Percentiles rank a stretch among this genome's conserved stretches.
Conservation (phyloP, 2,888 invertebrate species). For the Slavum lentiscoides region DNA sequence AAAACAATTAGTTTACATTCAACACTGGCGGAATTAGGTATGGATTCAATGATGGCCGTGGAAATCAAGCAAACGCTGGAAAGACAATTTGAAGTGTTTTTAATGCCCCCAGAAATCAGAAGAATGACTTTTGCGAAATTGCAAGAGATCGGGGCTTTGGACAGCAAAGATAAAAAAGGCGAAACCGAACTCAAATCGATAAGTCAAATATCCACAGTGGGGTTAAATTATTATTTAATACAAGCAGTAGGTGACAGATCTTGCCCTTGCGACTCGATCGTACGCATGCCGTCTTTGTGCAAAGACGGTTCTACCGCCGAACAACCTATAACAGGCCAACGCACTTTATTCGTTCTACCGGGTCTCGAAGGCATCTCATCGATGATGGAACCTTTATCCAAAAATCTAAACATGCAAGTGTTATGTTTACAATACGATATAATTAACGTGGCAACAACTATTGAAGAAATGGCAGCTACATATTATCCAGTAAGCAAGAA, state of each 20-base stretch:
- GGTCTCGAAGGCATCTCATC: constrained; percentile 69
- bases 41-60: constrained; percentile 96
- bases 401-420: constrained; percentile 63
- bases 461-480: constrained; percentile 63
- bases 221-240: constrained; percentile 65
- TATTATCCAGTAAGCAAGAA: constrained; percentile 55
- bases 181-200: not conserved
- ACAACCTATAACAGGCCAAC: constrained; percentile 56
- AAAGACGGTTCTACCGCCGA: constrained; percentile 62
- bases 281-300: constrained; percentile 65
- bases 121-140: constrained; percentile 74
- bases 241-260: constrained; percentile 69
- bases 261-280: constrained; percentile 63
- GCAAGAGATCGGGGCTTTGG: constrained; percentile 60
- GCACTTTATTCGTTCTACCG: constrained; percentile 67
- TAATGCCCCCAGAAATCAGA: constrained; percentile 84
- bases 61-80: constrained; percentile 93
- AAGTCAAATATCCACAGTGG: constrained; percentile 53
- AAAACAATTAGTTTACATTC: constrained; percentile 73
- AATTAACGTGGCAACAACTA: constrained; percentile 61
- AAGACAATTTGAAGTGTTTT: constrained; percentile 82
- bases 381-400: constrained; percentile 63
- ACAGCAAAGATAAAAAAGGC: constrained; percentile 53
- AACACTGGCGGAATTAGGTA: constrained; percentile 85
- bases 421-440: constrained; percentile 65